Conservation (phyloP, 2,797 vertebrate genomes). For the Sarcophilus harrisii region DNA sequence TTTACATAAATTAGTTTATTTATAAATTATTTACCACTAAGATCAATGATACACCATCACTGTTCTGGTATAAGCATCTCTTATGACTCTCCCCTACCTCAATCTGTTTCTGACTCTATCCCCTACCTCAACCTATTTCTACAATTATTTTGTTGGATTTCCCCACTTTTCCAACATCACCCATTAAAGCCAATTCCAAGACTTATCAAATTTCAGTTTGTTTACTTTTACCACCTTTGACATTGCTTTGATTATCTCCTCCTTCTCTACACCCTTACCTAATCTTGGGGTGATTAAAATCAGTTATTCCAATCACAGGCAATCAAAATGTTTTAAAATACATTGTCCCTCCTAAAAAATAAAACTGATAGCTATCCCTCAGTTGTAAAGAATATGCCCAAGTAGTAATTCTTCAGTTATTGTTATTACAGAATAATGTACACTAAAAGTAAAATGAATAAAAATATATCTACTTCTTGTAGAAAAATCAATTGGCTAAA, state of each 20-base stretch:
- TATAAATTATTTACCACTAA: not conserved
- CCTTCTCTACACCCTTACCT: constrained; percentile 17
- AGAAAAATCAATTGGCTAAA: constrained; percentile 44
- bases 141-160: constrained; percentile 35
- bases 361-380: constrained; percentile 29
- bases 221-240: not conserved
- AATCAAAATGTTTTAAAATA: constrained; percentile 15
- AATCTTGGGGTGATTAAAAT: constrained; percentile 29
- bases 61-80: not conserved
- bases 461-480: not conserved
- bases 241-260: constrained; percentile 22
- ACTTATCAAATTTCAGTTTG: constrained; percentile 7
- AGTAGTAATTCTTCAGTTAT: not conserved
- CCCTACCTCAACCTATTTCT: constrained; percentile 19
- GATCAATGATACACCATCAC: not conserved
- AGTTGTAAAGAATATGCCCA: constrained; percentile 15
- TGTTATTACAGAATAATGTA: not conserved
- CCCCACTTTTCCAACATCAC: not conserved
- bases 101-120: constrained; percentile 10
- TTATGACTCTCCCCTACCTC: constrained; percentile 15
- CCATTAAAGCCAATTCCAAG: not conserved
- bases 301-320: not conserved
- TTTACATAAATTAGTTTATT: not conserved
- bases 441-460: constrained; percentile 20
- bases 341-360: not conserved